phyloP scores from a whole-genome alignment of 2,888 invertebrate genomes.

The Macrophya alboannulata region DNA sequence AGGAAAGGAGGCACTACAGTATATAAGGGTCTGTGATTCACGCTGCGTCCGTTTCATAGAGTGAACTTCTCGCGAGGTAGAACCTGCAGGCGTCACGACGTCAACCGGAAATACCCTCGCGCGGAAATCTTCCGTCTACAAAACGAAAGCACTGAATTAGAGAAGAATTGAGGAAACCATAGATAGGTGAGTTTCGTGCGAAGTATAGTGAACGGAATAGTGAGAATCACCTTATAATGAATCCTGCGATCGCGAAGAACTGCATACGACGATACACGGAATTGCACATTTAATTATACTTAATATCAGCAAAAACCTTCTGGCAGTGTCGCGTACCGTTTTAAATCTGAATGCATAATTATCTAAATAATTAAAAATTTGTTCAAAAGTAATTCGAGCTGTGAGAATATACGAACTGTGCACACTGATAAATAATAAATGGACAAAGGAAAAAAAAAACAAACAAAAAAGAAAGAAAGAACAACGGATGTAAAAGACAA shows the following conservation, averaged over 20 bases:
- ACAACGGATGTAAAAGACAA: conserved; percentile 9
- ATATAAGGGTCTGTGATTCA: conserved; percentile 76
- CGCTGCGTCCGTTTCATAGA: conserved; percentile 78
- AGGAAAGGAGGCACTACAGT: conserved; percentile 61
- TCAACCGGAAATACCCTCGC: conserved; percentile 31
- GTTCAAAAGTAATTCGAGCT: neutral
- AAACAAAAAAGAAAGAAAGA: neutral
- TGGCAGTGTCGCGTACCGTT: conserved; percentile 28
- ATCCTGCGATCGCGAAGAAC: conserved; percentile 24
- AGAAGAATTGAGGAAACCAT: conserved; percentile 26
- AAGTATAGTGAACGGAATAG: conserved; percentile 25
- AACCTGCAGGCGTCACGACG: conserved; percentile 60
- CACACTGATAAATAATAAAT: neutral
- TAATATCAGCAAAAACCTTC: neutral
- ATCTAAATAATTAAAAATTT: neutral
- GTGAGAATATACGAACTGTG: conserved; percentile 22
- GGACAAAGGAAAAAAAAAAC: neutral
- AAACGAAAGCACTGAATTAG: conserved; percentile 12
- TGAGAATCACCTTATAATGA: neutral
- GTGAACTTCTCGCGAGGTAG: conserved; percentile 73
- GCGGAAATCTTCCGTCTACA: conserved; percentile 6
- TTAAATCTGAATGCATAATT: neutral
- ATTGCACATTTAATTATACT: neutral
- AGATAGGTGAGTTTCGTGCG: conserved; percentile 54
- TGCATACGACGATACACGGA: neutral